Percentiles rank a stretch among this genome's conserved stretches.
Conservation (phyloP, 2,888 invertebrate species). For the Aleiodes leptofemur region DNA sequence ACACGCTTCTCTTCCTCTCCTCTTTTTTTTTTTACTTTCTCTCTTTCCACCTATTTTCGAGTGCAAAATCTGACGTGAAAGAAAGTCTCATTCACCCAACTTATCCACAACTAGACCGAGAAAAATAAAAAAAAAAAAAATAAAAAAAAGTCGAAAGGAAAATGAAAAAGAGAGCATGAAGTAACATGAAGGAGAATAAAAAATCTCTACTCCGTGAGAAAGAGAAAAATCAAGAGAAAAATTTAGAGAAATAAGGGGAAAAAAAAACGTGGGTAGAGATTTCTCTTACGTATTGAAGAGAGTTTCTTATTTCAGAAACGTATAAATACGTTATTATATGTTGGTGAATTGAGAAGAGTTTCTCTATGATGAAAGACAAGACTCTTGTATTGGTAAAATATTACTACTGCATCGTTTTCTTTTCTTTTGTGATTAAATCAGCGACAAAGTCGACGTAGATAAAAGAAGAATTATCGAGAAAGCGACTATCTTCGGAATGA, state of each 20-base stretch:
- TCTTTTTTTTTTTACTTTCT: too few species aligned
- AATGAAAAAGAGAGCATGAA: not conserved
- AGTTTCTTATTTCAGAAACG: constrained; percentile 3
- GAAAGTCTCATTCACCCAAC: constrained; percentile 36
- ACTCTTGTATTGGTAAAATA: too few species aligned
- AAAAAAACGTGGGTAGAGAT: not conserved
- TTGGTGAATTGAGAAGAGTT: not conserved
- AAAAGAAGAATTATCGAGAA: too few species aligned
- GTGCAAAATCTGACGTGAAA: constrained; percentile 34
- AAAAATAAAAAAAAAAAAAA: constrained; percentile 10
- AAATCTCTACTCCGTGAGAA: constrained; percentile 22
- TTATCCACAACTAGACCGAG: constrained; percentile 35
- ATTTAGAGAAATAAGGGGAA: too few species aligned
- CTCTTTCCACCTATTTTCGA: constrained; percentile 26
- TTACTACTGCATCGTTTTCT: too few species aligned
- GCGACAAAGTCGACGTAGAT: not conserved
- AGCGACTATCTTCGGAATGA: too few species aligned
- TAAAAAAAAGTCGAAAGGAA: not conserved
- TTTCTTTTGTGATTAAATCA: too few species aligned
- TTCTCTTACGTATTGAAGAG: constrained; percentile 11
- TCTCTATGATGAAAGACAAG: not conserved
- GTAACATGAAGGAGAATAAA: constrained; percentile 10
- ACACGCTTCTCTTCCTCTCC: constrained; percentile 17
- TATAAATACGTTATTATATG: constrained; percentile 14
- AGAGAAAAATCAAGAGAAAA: not conserved